Evolutionary conservation across 1,140 invertebrate species (phyloP), one percentile per base, ranked within the genome.

Genomic region (Ips typographus): DNA sequence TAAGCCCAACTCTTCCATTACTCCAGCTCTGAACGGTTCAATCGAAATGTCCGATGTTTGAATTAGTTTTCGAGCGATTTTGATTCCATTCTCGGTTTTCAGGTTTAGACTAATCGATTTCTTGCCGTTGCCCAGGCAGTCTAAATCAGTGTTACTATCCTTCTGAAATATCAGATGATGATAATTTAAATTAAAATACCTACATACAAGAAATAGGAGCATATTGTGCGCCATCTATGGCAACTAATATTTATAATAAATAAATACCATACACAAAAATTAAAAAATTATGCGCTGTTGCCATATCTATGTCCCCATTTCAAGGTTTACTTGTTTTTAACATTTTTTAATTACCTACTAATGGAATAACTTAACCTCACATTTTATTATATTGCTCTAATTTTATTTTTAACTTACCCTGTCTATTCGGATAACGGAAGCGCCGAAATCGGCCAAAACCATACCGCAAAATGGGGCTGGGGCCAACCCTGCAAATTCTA

Each of bases 391-490:
- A 22, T 22, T 22, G 22, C 22, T 22, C 22, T 22, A 22, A 22
- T 22, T 22, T 22, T 22, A 22, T 58, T 1, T 43, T 4, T 7
- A 55, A 58, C 36, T 83, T 85, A 98, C 95, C 84, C 88, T 94
- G 78, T 98, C 93, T 60, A 99, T 83, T 73, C 94, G 84, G 55
- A 94, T 93, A 1, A 99, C 95, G 63, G 84, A 85, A 47, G 98
- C 98, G 37, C 98, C 98, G 87, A 98, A 98, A 84, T 99, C 97
- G 22, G 90, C 84, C 47, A 99, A 83, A 73, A 99, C 84, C 87
- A 94, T 94, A 7, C 96, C 97, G 88, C 96, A 99, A 80, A 97
- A 92, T 7, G 98, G 98, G 4, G 87, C 96, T 39, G 98, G 98
- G 38, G 98, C 98, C 52, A 99, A 82, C 2, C 98, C 98, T 70